Conservation (phyloP, 2,888 invertebrate genomes). For the Mimachlamys varia region DNA sequence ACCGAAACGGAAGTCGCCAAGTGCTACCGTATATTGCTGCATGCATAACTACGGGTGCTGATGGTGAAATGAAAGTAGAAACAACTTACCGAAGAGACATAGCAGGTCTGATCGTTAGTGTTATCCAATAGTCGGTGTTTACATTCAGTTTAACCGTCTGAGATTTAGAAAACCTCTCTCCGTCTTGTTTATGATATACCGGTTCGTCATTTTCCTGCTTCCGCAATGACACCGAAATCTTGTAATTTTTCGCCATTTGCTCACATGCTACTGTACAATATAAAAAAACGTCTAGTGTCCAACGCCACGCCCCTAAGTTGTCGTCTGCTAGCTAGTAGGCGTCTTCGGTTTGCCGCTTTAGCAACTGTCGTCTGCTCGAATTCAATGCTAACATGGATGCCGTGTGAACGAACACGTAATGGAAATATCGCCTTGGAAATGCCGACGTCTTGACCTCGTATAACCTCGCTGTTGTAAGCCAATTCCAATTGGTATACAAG, state of each 20-base stretch:
- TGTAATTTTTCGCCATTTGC: constrained; percentile 74
- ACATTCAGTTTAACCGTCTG: constrained; percentile 84
- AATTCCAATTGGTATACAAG: constrained; percentile 31
- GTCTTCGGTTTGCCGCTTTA: not conserved
- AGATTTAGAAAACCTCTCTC: constrained; percentile 84
- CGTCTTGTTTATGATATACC: constrained; percentile 85
- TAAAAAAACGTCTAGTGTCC: not conserved
- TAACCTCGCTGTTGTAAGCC: constrained; percentile 11
- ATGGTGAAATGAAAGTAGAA: constrained; percentile 17
- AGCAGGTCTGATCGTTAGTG: not conserved
- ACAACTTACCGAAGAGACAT: not conserved
- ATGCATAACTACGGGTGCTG: not conserved
- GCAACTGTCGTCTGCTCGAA: not conserved
- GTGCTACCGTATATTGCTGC: not conserved
- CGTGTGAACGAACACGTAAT: not conserved
- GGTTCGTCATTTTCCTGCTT: constrained; percentile 83
- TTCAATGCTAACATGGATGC: not conserved
- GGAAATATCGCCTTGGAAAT: not conserved
- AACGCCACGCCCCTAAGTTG: not conserved
- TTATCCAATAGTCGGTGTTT: constrained; percentile 82
- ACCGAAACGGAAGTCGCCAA: too few relatives aligned
- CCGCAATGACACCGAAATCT: constrained; percentile 83
- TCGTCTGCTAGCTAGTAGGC: constrained; percentile 2
- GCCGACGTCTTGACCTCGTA: constrained; percentile 6
- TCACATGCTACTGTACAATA: constrained; percentile 6